Evolutionary conservation across 2,113 vertebrate species (phyloP).

Genomic region (Cheirogaleus medius): DNA sequence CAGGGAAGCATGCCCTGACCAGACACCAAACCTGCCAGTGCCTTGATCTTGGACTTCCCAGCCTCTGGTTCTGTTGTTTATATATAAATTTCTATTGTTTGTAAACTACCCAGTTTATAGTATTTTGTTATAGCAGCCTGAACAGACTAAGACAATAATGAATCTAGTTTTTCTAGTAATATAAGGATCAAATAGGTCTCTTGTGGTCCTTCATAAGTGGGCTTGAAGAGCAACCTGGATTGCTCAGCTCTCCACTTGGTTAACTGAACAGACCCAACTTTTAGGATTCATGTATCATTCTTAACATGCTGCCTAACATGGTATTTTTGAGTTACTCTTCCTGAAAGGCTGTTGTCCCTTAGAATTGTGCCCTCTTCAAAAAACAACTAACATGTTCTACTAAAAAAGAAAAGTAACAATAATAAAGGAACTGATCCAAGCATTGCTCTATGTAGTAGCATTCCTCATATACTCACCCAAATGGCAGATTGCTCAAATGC

Average conservation of each 20-base stretch:
- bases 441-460: neutral
- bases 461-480: slow-evolving; percentile 2
- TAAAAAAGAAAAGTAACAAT: neutral
- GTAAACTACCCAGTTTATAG: neutral
- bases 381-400: neutral
- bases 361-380: neutral
- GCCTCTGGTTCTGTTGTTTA: neutral
- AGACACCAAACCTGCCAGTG: neutral
- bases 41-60: neutral
- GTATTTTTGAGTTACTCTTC: neutral
- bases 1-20: neutral
- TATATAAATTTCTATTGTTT: neutral
- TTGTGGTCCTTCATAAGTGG: neutral
- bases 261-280: neutral
- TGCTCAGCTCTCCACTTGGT: neutral
- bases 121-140: neutral
- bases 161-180: neutral
- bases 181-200: neutral
- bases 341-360: neutral
- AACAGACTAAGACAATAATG: neutral
- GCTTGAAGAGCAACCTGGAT: neutral
- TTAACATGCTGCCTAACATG: neutral
- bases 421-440: neutral
- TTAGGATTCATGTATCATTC: neutral
- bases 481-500: slow-evolving; percentile 35